Percentiles rank a stretch among this genome's conserved stretches.
Evolutionary conservation across 2,797 vertebrate species (phyloP).

Genomic region (Cossypha heuglini): DNA sequence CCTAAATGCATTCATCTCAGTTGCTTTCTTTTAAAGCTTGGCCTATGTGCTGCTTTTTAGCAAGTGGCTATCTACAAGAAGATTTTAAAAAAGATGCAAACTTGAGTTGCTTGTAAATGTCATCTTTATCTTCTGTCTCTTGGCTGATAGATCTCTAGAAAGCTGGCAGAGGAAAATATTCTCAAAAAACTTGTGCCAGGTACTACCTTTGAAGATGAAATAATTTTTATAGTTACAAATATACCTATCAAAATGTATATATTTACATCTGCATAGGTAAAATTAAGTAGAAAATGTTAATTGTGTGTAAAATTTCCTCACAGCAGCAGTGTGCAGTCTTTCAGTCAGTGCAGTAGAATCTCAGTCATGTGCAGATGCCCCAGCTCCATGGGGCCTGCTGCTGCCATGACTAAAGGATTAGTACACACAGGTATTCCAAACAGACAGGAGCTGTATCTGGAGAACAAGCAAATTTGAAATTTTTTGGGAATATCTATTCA

Average conservation of each 20-base stretch:
- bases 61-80: neutral
- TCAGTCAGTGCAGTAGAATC: neutral
- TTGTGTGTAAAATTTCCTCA: neutral
- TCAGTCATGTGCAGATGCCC: neutral
- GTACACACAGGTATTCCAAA: neutral
- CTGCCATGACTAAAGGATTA: neutral
- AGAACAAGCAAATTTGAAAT: neutral
- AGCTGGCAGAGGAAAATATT: neutral
- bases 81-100: neutral
- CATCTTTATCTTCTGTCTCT: neutral
- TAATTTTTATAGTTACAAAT: neutral
- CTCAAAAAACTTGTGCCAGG: neutral
- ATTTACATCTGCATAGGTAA: neutral
- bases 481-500: neutral
- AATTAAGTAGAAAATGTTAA: neutral
- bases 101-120: neutral
- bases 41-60: neutral
- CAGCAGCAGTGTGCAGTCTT: neutral
- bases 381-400: neutral
- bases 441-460: neutral
- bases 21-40: neutral
- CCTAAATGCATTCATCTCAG: neutral
- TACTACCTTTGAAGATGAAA: neutral
- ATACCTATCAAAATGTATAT: neutral
- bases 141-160: neutral